These are phyloP conservation scores for Ceuthmochares aereus DNA, from an alignment of 2,113 vertebrate species.

Conservation along the genomic window DNA sequence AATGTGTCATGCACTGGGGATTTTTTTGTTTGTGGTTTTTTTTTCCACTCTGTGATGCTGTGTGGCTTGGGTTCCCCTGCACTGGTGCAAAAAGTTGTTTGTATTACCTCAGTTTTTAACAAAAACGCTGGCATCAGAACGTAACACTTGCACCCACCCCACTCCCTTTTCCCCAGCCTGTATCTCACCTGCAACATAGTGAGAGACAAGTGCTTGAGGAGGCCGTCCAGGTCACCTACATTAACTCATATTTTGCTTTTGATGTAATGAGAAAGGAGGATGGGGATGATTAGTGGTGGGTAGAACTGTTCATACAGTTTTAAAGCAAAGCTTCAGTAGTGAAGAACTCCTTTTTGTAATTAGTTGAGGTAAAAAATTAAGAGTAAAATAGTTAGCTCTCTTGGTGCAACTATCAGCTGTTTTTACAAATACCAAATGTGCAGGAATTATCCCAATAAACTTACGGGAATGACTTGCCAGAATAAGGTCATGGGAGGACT, in stretches of 20 bases:
- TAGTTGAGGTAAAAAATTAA: not conserved
- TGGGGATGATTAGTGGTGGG: not conserved
- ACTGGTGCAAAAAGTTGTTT: slow-evolving; percentile 39
- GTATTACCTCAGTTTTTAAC: not conserved
- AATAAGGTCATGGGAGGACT: slow-evolving; percentile 53
- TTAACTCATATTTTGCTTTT: not conserved
- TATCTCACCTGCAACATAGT: not conserved
- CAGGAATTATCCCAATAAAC: slow-evolving; percentile 46
- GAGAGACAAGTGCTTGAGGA: not conserved
- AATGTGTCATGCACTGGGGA: not conserved
- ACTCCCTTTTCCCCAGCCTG: not conserved
- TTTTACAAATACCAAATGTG: slow-evolving; percentile 34
- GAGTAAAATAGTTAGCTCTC: not conserved
- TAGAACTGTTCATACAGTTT: not conserved
- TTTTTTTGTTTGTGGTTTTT: not conserved
- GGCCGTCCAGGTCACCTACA: not conserved
- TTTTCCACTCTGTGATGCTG: not conserved
- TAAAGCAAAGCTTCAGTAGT: slow-evolving; percentile 20
- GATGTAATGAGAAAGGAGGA: not conserved
- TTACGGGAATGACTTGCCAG: not conserved
- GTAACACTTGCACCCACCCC: not conserved
- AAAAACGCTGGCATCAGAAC: slow-evolving; percentile 19
- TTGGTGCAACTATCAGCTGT: not conserved
- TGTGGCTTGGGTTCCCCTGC: slow-evolving; percentile 16
- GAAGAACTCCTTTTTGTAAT: not conserved